These are phyloP conservation scores for Geothlypis trichas DNA, from an alignment of 2,113 vertebrate species.

Conservation along the genomic window DNA sequence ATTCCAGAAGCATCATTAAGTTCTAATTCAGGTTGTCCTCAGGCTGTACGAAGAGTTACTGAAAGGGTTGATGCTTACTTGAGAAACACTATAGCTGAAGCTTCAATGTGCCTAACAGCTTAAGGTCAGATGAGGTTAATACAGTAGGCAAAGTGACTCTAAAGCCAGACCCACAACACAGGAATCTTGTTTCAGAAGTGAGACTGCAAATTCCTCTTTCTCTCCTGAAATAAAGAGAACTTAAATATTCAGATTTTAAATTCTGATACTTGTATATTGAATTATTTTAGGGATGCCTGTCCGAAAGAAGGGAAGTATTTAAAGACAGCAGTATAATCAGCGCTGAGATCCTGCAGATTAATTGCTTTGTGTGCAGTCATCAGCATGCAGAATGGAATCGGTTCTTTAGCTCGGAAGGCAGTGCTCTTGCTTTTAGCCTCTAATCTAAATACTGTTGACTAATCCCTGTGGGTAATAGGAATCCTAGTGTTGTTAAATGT, in stretches of 20 bases:
- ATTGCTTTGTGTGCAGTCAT: background rate
- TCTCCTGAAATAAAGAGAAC: background rate
- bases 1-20: background rate
- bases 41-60: background rate
- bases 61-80: background rate
- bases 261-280: background rate
- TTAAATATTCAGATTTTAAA: background rate
- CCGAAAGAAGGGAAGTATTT: background rate
- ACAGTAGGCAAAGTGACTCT: background rate
- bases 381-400: background rate
- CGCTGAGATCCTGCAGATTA: background rate
- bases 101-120: background rate
- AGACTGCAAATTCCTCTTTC: background rate
- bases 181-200: background rate
- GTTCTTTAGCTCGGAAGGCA: background rate
- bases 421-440: background rate
- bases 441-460: background rate
- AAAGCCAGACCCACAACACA: background rate
- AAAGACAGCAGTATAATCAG: background rate
- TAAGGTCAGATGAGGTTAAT: background rate
- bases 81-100: accelerated
- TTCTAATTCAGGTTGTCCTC: background rate
- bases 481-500: background rate
- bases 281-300: background rate
- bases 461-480: background rate